Base-by-base conservation (phyloP, 2,888 invertebrate species). In the Tyria jacobaeae region DNA sequence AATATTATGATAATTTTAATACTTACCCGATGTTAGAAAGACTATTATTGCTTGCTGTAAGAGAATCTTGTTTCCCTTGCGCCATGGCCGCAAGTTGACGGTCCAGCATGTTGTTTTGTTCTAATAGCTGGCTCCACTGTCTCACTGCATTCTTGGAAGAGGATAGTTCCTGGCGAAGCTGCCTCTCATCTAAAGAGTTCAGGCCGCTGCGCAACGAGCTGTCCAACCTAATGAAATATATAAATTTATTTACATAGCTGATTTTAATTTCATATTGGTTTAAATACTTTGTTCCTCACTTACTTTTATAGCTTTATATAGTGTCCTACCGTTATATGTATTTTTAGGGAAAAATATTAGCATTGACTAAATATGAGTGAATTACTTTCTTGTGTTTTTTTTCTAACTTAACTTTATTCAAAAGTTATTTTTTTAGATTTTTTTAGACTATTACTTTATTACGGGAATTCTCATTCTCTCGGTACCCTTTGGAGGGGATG, bases 171-270 rank as follows among this genome's bases (percentile, higher is more conserved):
- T 93, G 92, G 0, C 87, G 90, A 5, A 94, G 84, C 70, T 94
- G 94, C 70, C 89, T 83, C 79, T 94, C 94, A 79, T 94, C 94
- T 60, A 94, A 71, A 0, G 94, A 94, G 78, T 94, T 94, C 44
- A 94, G 83, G 49, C 94, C 94, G 71, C 94, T 94, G 53, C 94
- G 90, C 1, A 94, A 85, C 3, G 94, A 94, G 69, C 93, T 93
- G 79, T 94, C 94, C 85, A 94, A 75, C 78, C 94, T 93, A 73
- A 31, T 34, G 41, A 44, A 44, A 53, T 39, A 25, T n/a, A 15
- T 24, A 14, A 21, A 14, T n/a, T 39, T 25, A 25, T 25, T 25
- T 21, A 39, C n/a, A n/a, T n/a, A 6, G 7, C 31, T 21, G 3
- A 10, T 41, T 17, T 17, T 3, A 9, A 1, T 41, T 9, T 41